A percentile compares a stretch with the other conserved stretches of the same genome.
Evolutionary conservation across 2,888 invertebrate species (phyloP).

Genomic region (Zhengitettix transpicula): DNA sequence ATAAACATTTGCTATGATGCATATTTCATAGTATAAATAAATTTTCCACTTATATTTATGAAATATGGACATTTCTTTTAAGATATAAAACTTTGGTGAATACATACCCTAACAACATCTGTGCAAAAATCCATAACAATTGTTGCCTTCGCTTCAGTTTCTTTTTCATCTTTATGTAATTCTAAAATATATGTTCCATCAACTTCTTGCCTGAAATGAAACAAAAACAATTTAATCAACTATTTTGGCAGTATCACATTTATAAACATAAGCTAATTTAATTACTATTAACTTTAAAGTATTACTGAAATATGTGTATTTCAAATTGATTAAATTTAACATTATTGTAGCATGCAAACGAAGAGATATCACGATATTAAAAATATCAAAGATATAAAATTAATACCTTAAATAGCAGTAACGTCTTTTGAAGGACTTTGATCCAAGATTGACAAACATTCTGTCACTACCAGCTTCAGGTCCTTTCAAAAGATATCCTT

Average conservation of each 20-base stretch:
- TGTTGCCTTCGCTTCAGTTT: constrained; percentile 76
- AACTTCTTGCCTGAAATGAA: constrained; percentile 49
- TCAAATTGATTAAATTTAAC: no score
- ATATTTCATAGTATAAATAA: no score
- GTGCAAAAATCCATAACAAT: constrained; percentile 89
- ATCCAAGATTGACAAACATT: constrained; percentile 80
- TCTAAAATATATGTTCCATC: constrained; percentile 84
- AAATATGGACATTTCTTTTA: no score
- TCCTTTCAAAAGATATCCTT: constrained; percentile 81
- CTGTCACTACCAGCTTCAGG: constrained; percentile 80
- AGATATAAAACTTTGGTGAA: constrained; percentile 1
- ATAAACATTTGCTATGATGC: no score
- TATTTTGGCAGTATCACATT: no score
- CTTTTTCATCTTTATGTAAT: constrained; percentile 84
- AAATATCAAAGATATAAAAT: not conserved
- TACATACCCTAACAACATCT: constrained; percentile 61
- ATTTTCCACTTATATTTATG: no score
- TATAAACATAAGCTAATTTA: no score
- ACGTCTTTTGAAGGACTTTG: constrained; percentile 80
- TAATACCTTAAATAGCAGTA: constrained; percentile 59
- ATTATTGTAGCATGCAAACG: no score
- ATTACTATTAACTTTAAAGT: no score
- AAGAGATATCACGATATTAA: no score
- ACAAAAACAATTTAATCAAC: not conserved
- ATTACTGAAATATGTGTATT: no score